These are phyloP conservation scores for Bradypus variegatus DNA, from an alignment of 2,797 vertebrate species.

Conservation along the genomic window DNA sequence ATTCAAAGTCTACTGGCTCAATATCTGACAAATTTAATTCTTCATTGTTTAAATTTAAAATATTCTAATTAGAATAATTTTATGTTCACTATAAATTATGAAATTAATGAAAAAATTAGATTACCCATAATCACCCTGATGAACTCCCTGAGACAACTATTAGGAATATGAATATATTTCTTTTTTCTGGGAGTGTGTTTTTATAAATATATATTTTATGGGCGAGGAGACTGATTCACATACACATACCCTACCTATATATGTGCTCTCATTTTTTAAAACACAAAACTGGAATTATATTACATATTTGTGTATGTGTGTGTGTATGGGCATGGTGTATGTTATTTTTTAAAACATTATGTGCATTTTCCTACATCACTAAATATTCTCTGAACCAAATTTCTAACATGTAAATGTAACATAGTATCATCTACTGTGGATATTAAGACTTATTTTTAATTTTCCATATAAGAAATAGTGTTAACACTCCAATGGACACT, in stretches of 20 bases:
- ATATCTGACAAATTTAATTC: not conserved
- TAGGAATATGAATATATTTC: rapidly evolving
- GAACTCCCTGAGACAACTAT: too few relatives aligned
- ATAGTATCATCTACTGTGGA: not conserved
- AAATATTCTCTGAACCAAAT: not conserved
- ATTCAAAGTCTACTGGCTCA: not conserved
- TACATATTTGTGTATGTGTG: too few relatives aligned
- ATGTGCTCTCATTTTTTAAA: not conserved
- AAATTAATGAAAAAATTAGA: not conserved
- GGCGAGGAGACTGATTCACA: too few relatives aligned
- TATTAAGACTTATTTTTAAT: not conserved
- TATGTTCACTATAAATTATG: not conserved
- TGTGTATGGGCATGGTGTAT: too few relatives aligned
- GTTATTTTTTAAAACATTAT: not conserved
- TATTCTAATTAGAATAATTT: not conserved
- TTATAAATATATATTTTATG: too few relatives aligned
- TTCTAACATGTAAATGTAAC: not conserved
- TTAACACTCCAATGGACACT: not conserved
- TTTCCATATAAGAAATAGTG: not conserved
- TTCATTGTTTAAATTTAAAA: not conserved
- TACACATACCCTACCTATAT: rapidly evolving
- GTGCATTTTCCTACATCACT: not conserved
- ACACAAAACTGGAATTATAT: not conserved
- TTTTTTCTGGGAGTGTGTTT: too few relatives aligned
- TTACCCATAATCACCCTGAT: not conserved